Percentiles rank a stretch among this genome's conserved stretches.
Conservation (phyloP, 2,113 vertebrate species). For the Pteronura brasiliensis region DNA sequence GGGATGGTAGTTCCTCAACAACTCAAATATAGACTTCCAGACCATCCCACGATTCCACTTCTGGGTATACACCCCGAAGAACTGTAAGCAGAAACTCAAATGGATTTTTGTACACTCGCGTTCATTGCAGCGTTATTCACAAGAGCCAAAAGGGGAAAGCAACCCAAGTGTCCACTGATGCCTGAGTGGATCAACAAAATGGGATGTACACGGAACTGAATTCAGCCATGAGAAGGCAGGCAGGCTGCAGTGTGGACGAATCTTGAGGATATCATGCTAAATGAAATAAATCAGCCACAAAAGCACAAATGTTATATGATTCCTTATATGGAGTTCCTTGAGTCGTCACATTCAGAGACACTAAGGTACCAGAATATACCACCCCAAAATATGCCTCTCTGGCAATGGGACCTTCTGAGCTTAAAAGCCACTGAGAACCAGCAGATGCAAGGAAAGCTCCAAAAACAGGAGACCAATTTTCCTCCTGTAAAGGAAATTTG, state of each 20-base stretch:
- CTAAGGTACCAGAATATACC: background rate
- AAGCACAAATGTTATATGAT: background rate
- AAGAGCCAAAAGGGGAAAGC: background rate
- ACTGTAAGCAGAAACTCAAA: background rate
- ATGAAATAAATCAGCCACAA: background rate
- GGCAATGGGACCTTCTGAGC: background rate
- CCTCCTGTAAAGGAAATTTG: background rate
- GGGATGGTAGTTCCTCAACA: background rate
- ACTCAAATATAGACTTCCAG: background rate
- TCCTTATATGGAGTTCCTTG: background rate
- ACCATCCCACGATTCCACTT: background rate
- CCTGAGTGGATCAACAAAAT: background rate
- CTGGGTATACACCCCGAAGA: background rate
- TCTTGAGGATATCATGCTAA: background rate
- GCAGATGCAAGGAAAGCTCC: background rate
- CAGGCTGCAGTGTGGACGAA: background rate
- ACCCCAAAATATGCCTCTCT: background rate
- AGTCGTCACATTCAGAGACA: background rate
- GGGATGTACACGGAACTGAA: background rate
- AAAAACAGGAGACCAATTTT: no score
- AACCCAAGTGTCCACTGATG: background rate
- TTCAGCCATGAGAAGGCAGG: background rate
- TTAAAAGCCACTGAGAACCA: background rate
- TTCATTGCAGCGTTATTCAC: background rate
- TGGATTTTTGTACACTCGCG: background rate